Evolutionary conservation across 2,113 vertebrate genomes (phyloP).

Genomic region (Podiceps cristatus): DNA sequence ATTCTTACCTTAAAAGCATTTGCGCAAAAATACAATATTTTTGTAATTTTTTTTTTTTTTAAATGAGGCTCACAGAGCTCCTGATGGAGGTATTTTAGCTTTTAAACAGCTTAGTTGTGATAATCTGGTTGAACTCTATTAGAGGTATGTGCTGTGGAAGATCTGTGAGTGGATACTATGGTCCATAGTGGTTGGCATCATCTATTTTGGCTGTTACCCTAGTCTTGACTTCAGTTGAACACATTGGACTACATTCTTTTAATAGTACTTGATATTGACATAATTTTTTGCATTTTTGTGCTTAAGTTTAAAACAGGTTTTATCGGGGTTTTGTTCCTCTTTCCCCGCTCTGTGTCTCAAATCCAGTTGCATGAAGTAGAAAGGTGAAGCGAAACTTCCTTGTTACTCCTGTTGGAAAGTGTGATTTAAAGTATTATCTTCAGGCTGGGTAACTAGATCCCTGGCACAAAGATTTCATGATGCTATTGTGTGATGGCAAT

Average conservation of each 20-base stretch:
- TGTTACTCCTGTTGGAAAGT: not conserved
- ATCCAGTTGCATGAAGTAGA: not conserved
- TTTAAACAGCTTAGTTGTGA: not conserved
- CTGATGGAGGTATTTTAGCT: not conserved
- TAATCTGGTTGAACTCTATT: not conserved
- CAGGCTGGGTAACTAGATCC: slow-evolving; percentile 24
- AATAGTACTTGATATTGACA: not conserved
- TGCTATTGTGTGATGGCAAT: not conserved
- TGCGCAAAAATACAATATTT: not conserved
- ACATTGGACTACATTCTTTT: not conserved
- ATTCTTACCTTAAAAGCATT: not conserved
- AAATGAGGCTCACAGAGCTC: not conserved
- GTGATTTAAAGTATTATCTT: not conserved
- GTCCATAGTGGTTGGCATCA: not conserved
- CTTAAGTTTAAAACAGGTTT: not conserved
- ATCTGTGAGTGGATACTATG: not conserved
- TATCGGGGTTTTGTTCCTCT: not conserved
- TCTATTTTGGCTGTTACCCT: not conserved
- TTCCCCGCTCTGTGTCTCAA: not conserved
- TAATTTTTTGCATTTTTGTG: not conserved
- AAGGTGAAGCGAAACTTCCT: not conserved
- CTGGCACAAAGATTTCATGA: not conserved
- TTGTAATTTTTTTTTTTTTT: not conserved
- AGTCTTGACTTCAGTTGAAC: not conserved
- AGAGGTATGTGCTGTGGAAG: not conserved